Conservation (phyloP, 2,888 invertebrate species). For the Colostygia pectinataria region DNA sequence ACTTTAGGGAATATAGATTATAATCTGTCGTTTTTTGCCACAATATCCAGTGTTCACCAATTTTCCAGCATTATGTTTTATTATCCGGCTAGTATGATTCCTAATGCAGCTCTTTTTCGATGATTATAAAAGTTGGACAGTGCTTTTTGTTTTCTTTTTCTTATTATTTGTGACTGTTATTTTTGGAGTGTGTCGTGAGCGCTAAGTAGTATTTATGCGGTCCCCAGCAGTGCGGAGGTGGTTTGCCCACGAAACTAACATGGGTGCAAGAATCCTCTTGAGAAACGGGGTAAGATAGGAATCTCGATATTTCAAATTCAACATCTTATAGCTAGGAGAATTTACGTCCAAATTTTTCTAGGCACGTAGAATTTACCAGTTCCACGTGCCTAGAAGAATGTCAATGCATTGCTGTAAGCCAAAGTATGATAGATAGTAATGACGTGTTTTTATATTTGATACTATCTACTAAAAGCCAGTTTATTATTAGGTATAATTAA, state of each 20-base stretch:
- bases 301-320: slow-evolving; percentile 4
- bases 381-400: too few relatives aligned
- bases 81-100: slow-evolving; percentile 2
- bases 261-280: slow-evolving; percentile 29
- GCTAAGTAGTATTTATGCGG: slow-evolving; percentile 82
- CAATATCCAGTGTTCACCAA: neutral
- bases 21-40: too few relatives aligned
- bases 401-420: too few relatives aligned
- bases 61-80: neutral
- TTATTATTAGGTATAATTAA: too few relatives aligned
- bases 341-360: too few relatives aligned
- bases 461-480: too few relatives aligned
- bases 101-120: slow-evolving; percentile 5
- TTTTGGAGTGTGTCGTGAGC: slow-evolving; percentile 71
- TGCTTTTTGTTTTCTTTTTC: slow-evolving; percentile 46
- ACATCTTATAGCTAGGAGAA: too few relatives aligned
- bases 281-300: slow-evolving; percentile 21
- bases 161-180: slow-evolving; percentile 50
- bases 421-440: too few relatives aligned
- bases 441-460: too few relatives aligned
- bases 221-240: slow-evolving; percentile 70
- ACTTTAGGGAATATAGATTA: too few relatives aligned
- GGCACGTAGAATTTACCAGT: too few relatives aligned
- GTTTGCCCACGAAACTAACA: slow-evolving; percentile 56
- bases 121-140: slow-evolving; percentile 24